Evolutionary conservation across 2,113 vertebrate species (phyloP), one percentile per base, ranked within the genome.

Genomic region (Rhodinocichla rosea): DNA sequence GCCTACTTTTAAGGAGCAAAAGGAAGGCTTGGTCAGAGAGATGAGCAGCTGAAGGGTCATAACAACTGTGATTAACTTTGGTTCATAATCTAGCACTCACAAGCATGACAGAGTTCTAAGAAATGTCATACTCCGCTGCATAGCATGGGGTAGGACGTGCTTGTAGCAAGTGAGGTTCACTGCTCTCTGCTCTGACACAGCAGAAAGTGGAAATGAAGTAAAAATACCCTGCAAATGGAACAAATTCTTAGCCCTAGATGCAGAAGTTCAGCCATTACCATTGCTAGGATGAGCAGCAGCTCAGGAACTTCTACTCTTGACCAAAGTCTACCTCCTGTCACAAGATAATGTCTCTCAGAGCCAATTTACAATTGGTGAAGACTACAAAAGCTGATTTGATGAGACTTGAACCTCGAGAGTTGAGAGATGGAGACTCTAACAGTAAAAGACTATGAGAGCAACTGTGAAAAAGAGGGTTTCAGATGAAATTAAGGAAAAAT

Each of bases 101-200:
- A 33, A 62, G 18, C 2, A 4, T 24, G 5, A 8, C 26, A 47
- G 40, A 11, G 20, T 56, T 64, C 23, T 35, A 40, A 69, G 33
- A 82, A 85, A 60, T 42, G 23, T 26, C 60, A 37, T 3, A 45
- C 4, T 4, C 20, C 1, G 0, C 15, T 59, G 11, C 19, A 26
- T 2, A 73, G 35, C 12, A 19, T 1, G 7, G 7, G 5, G 3
- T 35, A 49, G 33, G 17, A 56, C 2, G 3, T 65, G 19, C 13
- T 52, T 52, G 19, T 8, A 79, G 8, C 6, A 62, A 56, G 40
- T 13, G 13, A 56, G 6, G 12, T 28, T 67, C 45, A 20, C 11
- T 62, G 19, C 47, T 70, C 13, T 75, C 30, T 60, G 9, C 35
- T 70, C 40, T 62, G 56, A 56, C 22, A 37, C 8, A 11, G n/a